Evolutionary conservation across 2,888 invertebrate genomes (phyloP), one percentile per base, ranked within the genome.

Genomic region (Aspidiotus destructor): DNA sequence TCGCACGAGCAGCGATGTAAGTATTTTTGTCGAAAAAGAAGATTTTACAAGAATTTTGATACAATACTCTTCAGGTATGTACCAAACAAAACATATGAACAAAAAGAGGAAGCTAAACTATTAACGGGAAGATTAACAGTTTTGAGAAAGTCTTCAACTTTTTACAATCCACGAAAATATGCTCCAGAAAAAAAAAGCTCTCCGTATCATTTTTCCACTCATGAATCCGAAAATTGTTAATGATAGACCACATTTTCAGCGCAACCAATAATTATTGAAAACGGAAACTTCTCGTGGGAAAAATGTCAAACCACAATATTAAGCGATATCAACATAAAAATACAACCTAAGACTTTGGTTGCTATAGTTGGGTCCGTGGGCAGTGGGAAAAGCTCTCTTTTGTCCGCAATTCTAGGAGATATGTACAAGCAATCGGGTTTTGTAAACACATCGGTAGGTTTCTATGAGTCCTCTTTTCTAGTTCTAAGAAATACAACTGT

Each of bases 321-420:
- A 65, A 84, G 84, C 75, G 87, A 92, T 74, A 87, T 94, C 65
- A 89, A 87, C 75, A 74, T 94, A 63, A 79, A 81, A 70, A 80
- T 91, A 13, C 82, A 83, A 6, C 82, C 84, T 58, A 84, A 85
- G 9, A 81, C 84, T 7, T 79, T 94, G 48, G 86, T 89, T 13
- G 93, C 93, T 0, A 84, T 95, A 28, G 93, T 95, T 0, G 94
- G 94, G 6, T 84, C 86, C 42, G 93, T 94, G 1, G 94, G 94
- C 64, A 84, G 88, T 2, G 94, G 91, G 61, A 94, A 94, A 80
- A 90, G 89, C 73, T 95, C 94, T 58, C 81, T 97, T 44, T 80
- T 96, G 52, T 86, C 92, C 7, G 93, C 95, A 0, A 80, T 93
- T 70, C 82, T 95, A 7, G 85, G 94, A 74, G 96, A 96, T 81